Conservation (phyloP, 1,140 invertebrate genomes). For the Nephila pilipes region DNA sequence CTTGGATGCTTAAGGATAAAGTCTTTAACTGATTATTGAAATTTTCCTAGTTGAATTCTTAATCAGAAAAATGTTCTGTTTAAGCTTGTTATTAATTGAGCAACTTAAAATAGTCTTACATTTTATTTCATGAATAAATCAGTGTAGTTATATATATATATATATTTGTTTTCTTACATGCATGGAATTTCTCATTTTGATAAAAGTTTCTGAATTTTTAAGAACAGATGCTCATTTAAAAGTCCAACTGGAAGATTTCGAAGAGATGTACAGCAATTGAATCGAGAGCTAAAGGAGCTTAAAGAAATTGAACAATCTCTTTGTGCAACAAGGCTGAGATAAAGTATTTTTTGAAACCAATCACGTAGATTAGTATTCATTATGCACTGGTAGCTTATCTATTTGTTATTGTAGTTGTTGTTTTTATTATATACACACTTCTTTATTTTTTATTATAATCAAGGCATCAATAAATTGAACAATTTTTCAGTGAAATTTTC, state of each 20-base stretch:
- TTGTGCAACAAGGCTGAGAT: conserved; percentile 10
- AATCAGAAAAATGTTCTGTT: no score
- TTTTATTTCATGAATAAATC: no score
- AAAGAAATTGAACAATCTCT: conserved; percentile 37
- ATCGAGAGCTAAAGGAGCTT: conserved; percentile 50
- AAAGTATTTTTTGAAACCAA: background rate
- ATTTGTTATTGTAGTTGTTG: background rate
- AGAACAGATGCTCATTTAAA: conserved; percentile 56
- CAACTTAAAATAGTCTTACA: no score
- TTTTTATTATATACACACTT: background rate
- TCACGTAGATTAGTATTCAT: no score
- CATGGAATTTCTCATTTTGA: background rate
- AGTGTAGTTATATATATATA: no score
- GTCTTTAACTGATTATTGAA: no score
- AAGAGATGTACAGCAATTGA: conserved; percentile 68
- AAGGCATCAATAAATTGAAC: background rate
- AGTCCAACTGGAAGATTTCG: conserved; percentile 70
- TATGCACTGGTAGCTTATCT: background rate
- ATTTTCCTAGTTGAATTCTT: no score
- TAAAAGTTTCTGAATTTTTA: background rate
- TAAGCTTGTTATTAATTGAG: no score
- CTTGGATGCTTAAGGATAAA: no score
- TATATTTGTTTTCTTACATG: background rate
- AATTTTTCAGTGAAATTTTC: no score
- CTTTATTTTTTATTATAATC: background rate